Evolutionary conservation across 2,888 invertebrate species (phyloP), one percentile per base, ranked within the genome.

Genomic region (Ophion slaviceki): DNA sequence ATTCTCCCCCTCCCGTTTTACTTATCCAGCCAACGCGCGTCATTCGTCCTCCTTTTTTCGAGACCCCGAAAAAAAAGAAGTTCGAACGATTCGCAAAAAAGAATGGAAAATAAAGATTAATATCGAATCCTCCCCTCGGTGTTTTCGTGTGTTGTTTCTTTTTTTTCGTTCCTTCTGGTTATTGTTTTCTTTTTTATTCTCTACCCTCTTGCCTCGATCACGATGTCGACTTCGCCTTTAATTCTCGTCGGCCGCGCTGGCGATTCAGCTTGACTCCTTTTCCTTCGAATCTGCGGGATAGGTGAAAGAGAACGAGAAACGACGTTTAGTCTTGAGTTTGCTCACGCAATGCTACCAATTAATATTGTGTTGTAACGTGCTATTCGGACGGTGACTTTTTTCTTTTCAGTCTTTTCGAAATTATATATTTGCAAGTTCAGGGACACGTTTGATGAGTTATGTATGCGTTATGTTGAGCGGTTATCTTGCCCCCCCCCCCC

Each of bases 231-330:
- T 88, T 88, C 80, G 81, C 84, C 84, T 88, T 89, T 36, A 71
- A 66, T 62, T 82, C 86, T 88, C 80, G 62, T 86, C 80, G 64
- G 64, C 10, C 83, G 87, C 85, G 83, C 84, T 85, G 88, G 53
- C 86, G 87, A 95, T 96, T 96, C 96, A 96, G 95, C 96, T 96
- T 83, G 96, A 96, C 94, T 96, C 96, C 91, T 96, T 96, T 92
- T 96, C 96, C 94, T 96, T 96, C 90, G 96, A 95, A 94, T 96
- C 96, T 96, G 95, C n/a, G 95, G 95, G 81, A 83, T 84, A 45
- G 85, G 88, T 88, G 17, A 53, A 28, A 71, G n/a, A 24, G 11
- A 79, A 40, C 7, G 90, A 79, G 57, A 80, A 78, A 68, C 75
- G 75, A 32, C n/a, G 11, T 47, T 47, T 14, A 47, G 8, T 40